phyloP scores from a whole-genome alignment of 2,797 vertebrate species.

The Kryptolebias ocellatus region DNA sequence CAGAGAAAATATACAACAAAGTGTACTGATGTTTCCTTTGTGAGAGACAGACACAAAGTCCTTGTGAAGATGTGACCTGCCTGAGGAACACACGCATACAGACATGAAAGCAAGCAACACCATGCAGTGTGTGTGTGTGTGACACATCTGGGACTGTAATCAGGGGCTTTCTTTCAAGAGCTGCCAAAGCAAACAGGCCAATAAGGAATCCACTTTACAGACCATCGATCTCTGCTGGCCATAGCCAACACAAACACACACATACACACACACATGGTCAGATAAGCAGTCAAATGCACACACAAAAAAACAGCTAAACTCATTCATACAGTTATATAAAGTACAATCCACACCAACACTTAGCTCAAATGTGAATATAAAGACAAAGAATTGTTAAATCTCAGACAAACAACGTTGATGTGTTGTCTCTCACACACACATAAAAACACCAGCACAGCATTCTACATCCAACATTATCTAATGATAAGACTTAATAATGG shows the following conservation, averaged over 20 bases:
- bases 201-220: constrained; percentile 99
- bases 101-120: constrained; percentile 61
- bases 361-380: constrained; percentile 1
- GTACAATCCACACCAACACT: constrained; percentile 28
- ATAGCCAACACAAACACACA: constrained; percentile 96
- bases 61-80: constrained; percentile 50
- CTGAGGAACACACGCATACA: constrained; percentile 51
- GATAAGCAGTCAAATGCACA: constrained; percentile 14
- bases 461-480: too few relatives aligned
- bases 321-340: constrained; percentile 13
- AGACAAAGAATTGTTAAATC: too few relatives aligned
- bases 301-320: constrained; percentile 22
- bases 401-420: too few relatives aligned
- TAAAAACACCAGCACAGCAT: too few relatives aligned
- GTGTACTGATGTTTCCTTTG: background rate
- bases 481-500: too few relatives aligned
- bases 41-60: constrained; percentile 20
- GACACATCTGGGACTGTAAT: constrained; percentile 99
- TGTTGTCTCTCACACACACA: background rate
- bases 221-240: constrained; percentile 94
- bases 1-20: constrained; percentile 12
- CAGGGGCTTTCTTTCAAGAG: constrained; percentile 94
- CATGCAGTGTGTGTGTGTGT: constrained; percentile 71
- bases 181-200: constrained; percentile 99
- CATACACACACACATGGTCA: constrained; percentile 25